Evolutionary conservation across 2,888 invertebrate genomes (phyloP), one percentile per base, ranked within the genome.

Genomic region (Tenthredo mesomela): DNA sequence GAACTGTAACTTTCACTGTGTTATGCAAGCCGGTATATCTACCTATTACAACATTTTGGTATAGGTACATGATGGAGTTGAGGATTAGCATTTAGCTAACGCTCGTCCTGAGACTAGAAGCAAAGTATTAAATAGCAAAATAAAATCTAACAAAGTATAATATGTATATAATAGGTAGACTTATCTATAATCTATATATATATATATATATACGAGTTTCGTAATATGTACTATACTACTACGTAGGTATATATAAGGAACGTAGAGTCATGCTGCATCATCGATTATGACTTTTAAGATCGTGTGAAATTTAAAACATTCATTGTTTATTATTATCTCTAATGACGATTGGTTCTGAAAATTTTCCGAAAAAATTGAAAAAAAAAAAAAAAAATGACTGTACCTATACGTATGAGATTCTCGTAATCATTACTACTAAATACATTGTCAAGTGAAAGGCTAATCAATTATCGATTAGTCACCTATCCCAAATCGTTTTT

Each of bases 1-100:
- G n/a, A 54, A 50, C 43, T 29, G 40, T 9, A 43, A 77, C 77
- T 77, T 77, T 77, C 77, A 77, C 77, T 18, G n/a, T 9, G 6
- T 77, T 77, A 77, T 77, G 77, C 77, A 77, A 77, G 77, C 4
- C 43, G n/a, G 67, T 67, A 54, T 77, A 47, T 15, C 12, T 47
- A 47, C 47, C 12, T 47, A 54, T 77, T 77, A 77, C 77, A 77
- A 50, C 50, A 77, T 67, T 67, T 67, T 6, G 18, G 67, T 67
- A 67, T 67, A 67, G 1, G 29, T 29, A 29, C 2, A 29, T 29
- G 29, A 29, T 18, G 12, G 65, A 67, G 37, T 1, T 37, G 37
- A 37, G 37, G 37, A 0, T 33, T 1, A 29, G 33, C 37, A n/a
- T n/a, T 37, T 2, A 33, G 33, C 18, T 54, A 7, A 5, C n/a